These are phyloP conservation scores for Psilopogon haemacephalus DNA, from an alignment of 2,113 vertebrate genomes.

Conservation along the genomic window DNA sequence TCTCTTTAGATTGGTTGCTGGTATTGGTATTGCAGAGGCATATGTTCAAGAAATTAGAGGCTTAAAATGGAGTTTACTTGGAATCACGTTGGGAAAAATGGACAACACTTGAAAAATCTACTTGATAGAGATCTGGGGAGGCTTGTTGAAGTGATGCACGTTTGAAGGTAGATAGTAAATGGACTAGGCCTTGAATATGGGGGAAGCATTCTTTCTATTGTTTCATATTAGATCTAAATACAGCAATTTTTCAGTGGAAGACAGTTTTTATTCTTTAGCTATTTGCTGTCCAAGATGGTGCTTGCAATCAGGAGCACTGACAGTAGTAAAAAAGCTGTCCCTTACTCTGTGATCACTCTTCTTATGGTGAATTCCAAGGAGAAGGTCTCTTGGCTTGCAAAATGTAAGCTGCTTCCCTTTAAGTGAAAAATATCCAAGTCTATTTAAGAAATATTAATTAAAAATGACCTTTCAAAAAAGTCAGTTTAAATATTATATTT, in stretches of 20 bases:
- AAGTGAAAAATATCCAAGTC: slow-evolving; percentile 13
- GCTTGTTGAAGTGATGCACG: neutral
- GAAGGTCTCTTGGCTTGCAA: neutral
- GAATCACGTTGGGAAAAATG: neutral
- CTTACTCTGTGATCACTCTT: neutral
- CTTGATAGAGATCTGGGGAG: neutral
- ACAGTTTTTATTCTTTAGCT: neutral
- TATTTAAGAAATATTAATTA: slow-evolving; percentile 27
- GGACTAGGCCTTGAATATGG: neutral
- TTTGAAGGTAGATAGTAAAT: neutral
- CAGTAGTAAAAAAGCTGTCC: neutral
- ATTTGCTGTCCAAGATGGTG: neutral
- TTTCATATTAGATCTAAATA: neutral
- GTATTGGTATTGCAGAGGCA: neutral
- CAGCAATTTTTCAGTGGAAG: neutral
- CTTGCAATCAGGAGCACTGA: neutral
- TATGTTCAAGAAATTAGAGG: neutral
- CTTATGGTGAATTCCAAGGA: neutral
- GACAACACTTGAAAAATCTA: neutral
- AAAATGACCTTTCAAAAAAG: slow-evolving; percentile 29
- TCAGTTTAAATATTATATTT: slow-evolving; percentile 4
- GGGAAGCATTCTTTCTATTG: neutral
- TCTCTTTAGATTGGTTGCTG: neutral
- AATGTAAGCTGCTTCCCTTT: neutral
- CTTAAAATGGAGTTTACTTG: neutral